Evolutionary conservation across 2,888 invertebrate genomes (phyloP).

Genomic region (Melanchra persicariae): DNA sequence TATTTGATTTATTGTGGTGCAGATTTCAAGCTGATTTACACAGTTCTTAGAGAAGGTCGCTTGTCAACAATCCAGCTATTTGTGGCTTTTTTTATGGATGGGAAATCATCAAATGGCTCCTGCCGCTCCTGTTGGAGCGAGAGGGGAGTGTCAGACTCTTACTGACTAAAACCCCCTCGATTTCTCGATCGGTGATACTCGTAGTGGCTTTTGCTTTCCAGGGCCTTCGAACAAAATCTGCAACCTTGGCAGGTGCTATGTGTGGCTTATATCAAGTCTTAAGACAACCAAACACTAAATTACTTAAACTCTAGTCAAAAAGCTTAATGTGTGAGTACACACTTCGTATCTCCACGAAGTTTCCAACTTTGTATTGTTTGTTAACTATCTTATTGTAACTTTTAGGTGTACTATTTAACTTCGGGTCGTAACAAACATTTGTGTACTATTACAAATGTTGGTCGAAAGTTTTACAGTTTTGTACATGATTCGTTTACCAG

Average conservation of each 20-base stretch:
- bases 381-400: constrained; percentile 11
- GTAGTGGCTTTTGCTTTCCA: too few species aligned
- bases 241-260: too few species aligned
- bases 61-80: not conserved
- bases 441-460: not conserved
- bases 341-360: not conserved
- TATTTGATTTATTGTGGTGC: too few species aligned
- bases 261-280: not conserved
- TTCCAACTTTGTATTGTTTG: constrained; percentile 20
- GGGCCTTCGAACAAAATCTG: too few species aligned
- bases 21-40: not conserved
- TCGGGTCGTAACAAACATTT: not conserved
- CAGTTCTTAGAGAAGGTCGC: not conserved
- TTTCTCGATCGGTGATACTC: too few species aligned
- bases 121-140: too few species aligned
- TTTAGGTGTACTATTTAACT: constrained; percentile 14
- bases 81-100: too few species aligned
- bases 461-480: not conserved
- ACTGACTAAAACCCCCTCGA: too few species aligned
- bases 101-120: too few species aligned
- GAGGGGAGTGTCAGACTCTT: too few species aligned
- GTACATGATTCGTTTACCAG: too few species aligned
- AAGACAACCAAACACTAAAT: constrained; percentile 16
- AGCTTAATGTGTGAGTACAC: constrained; percentile 18
- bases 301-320: constrained; percentile 7